Conservation (phyloP, 2,113 vertebrate genomes). For the Ptilorrhoa leucosticta region DNA sequence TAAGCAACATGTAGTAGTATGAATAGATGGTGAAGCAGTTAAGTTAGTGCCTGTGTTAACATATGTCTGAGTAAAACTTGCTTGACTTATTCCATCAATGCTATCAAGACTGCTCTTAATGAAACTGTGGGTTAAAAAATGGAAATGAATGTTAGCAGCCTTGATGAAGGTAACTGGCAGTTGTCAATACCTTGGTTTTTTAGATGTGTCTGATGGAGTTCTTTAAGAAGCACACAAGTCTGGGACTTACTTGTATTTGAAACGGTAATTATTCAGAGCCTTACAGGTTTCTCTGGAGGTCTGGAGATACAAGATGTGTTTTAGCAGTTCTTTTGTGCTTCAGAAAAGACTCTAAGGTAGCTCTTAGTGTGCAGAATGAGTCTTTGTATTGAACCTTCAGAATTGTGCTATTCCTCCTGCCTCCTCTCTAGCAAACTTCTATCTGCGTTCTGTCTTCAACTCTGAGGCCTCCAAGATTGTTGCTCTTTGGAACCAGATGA, state of each 20-base stretch:
- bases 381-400: background rate
- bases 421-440: background rate
- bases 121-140: background rate
- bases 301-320: background rate
- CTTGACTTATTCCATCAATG: background rate
- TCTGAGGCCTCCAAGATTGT: background rate
- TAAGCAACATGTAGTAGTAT: background rate
- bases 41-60: background rate
- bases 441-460: background rate
- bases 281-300: background rate
- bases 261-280: fast-evolving
- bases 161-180: background rate
- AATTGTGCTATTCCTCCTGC: background rate
- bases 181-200: background rate
- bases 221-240: background rate
- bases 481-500: background rate
- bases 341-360: background rate
- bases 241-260: background rate
- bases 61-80: background rate
- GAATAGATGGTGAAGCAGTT: background rate
- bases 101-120: background rate
- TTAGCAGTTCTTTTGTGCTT: background rate
- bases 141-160: background rate
- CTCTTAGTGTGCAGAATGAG: background rate
- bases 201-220: background rate